A percentile compares a stretch with the other conserved stretches of the same genome.
phyloP scores from a whole-genome alignment of 2,888 invertebrate genomes.

The Lissonota sp. region DNA sequence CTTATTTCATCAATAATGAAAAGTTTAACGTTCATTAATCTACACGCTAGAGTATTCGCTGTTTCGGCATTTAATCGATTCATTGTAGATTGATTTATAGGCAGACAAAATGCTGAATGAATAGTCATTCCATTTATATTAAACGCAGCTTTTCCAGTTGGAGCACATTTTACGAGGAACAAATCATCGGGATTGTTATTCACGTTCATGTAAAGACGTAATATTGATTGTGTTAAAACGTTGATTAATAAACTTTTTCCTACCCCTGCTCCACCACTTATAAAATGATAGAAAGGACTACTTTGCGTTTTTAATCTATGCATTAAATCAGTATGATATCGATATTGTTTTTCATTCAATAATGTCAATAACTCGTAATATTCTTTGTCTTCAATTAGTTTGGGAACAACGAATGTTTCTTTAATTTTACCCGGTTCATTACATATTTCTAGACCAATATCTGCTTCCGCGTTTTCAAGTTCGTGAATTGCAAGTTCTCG shows the following conservation, averaged over 20 bases:
- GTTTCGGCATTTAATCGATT: conserved; percentile 18
- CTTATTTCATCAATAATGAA: conserved; percentile 31
- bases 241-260: too few relatives aligned
- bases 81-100: conserved; percentile 39
- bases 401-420: too few relatives aligned
- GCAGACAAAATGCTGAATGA: conserved; percentile 50
- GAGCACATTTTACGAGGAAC: not conserved
- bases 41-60: conserved; percentile 19
- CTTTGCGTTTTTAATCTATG: conserved; percentile 25
- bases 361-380: conserved; percentile 1
- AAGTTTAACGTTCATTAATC: conserved; percentile 10
- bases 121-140: conserved; percentile 38
- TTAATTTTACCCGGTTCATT: too few relatives aligned
- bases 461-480: too few relatives aligned
- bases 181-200: not conserved
- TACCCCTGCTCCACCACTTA: conserved; percentile 28
- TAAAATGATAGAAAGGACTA: conserved; percentile 9
- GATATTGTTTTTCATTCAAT: too few relatives aligned
- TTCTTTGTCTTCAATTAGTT: too few relatives aligned
- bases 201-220: too few relatives aligned
- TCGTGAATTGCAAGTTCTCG: too few relatives aligned
- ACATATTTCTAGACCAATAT: too few relatives aligned
- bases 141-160: not conserved
- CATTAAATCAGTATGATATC: too few relatives aligned
- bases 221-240: too few relatives aligned